These are phyloP conservation scores for Pandemis corylana DNA, from an alignment of 2,888 invertebrate genomes.

Conservation along the genomic window DNA sequence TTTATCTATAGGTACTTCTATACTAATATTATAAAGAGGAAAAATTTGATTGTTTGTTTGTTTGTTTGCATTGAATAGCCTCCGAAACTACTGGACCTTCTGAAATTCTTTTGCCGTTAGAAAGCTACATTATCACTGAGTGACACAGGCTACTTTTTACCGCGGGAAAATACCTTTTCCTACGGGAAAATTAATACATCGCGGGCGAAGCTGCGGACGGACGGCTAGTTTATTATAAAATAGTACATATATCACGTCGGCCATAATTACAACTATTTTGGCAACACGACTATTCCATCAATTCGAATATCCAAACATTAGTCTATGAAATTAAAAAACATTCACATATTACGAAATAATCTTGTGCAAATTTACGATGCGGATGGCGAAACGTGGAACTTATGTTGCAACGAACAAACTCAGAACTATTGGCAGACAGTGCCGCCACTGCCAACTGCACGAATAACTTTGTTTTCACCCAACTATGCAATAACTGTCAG, in stretches of 20 bases:
- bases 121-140: no score
- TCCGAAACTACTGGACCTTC: no score
- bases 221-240: not conserved
- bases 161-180: no score
- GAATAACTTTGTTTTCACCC: slow-evolving; percentile 5
- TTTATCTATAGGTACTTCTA: no score
- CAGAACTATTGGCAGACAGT: not conserved
- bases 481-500: slow-evolving; percentile 25
- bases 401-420: not conserved
- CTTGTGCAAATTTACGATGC: slow-evolving; percentile 14
- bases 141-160: no score
- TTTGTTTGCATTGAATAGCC: no score
- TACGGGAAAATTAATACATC: no score
- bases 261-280: slow-evolving; percentile 19
- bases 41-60: no score
- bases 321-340: slow-evolving; percentile 15
- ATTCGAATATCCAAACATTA: slow-evolving; percentile 3
- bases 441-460: not conserved
- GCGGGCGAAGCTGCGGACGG: no score
- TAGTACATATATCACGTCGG: slow-evolving; percentile 16
- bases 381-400: not conserved
- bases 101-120: no score
- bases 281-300: slow-evolving; percentile 31
- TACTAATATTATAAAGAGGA: no score
- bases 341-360: slow-evolving; percentile 7